phyloP scores from a whole-genome alignment of 2,888 invertebrate species.

The Colletes collaris region DNA sequence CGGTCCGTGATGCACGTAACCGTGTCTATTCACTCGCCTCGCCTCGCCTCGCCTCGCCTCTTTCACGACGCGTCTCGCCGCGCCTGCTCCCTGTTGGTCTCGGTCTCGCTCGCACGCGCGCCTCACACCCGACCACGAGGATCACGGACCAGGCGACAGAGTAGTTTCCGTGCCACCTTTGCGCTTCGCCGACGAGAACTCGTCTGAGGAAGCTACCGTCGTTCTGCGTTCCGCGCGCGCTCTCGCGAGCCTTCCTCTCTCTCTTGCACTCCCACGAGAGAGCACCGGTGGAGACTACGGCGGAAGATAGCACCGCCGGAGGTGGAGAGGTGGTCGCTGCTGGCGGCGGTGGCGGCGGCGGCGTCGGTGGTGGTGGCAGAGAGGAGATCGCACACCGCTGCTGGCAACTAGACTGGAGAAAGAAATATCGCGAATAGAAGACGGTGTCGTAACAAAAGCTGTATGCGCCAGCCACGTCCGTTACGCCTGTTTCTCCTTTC shows the following conservation, averaged over 20 bases:
- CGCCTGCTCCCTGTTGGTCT: constrained; percentile 35
- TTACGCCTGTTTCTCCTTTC: constrained; percentile 27
- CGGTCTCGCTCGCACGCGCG: constrained; percentile 61
- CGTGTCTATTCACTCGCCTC: constrained; percentile 10
- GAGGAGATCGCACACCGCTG: constrained; percentile 9
- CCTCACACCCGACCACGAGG: constrained; percentile 69
- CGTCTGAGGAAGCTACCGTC: constrained; percentile 62
- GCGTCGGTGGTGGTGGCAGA: neutral
- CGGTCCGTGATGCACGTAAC: constrained; percentile 4
- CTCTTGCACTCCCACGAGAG: constrained; percentile 15
- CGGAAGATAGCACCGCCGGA: constrained; percentile 35
- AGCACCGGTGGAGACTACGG: constrained; percentile 35
- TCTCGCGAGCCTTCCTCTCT: constrained; percentile 2
- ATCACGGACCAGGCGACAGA: constrained; percentile 43
- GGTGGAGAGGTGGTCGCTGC: constrained; percentile 33
- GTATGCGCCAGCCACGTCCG: constrained; percentile 39
- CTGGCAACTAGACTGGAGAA: constrained; percentile 49
- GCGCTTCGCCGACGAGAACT: constrained; percentile 64
- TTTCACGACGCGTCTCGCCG: constrained; percentile 22
- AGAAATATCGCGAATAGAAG: constrained; percentile 62
- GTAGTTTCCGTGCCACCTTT: constrained; percentile 61
- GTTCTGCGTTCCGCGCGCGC: constrained; percentile 21
- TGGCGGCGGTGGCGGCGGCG: neutral
- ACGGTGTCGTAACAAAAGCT: constrained; percentile 59
- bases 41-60: constrained; percentile 15